Percentiles rank a stretch among this genome's conserved stretches.
Evolutionary conservation across 2,797 vertebrate genomes (phyloP).

Genomic region (Labeo calbasu): DNA sequence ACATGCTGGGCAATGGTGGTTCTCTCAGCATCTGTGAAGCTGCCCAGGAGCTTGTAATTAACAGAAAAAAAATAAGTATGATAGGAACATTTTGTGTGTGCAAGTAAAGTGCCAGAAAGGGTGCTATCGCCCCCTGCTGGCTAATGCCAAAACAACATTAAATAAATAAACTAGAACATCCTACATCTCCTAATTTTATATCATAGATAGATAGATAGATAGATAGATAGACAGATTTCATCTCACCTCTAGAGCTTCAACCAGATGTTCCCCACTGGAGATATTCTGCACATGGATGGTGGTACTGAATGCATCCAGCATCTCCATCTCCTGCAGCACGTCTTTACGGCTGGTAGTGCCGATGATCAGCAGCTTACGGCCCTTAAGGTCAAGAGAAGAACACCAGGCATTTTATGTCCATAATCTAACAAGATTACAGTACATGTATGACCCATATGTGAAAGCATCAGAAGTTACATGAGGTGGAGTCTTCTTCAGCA

Average conservation of each 20-base stretch:
- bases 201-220: not conserved
- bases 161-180: not conserved
- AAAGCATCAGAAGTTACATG: constrained; percentile 73
- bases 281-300: constrained; percentile 95
- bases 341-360: constrained; percentile 97
- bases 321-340: constrained; percentile 98
- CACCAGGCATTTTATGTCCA: not conserved
- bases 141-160: not conserved
- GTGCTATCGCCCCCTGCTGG: constrained; percentile 7
- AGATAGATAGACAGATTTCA: not conserved
- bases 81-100: not conserved
- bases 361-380: constrained; percentile 95
- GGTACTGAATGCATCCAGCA: constrained; percentile 96
- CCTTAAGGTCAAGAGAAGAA: constrained; percentile 72
- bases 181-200: not conserved
- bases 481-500: constrained; percentile 87
- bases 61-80: constrained; percentile 13
- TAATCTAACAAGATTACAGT: not conserved
- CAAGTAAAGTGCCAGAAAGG: not conserved
- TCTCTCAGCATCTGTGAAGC: constrained; percentile 92
- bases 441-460: not conserved
- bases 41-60: constrained; percentile 85
- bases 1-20: constrained; percentile 88
- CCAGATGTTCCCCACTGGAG: constrained; percentile 88
- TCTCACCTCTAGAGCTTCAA: constrained; percentile 92